Base-by-base conservation (phyloP, 2,888 invertebrate genomes). In the Capitulum mitella region DNA sequence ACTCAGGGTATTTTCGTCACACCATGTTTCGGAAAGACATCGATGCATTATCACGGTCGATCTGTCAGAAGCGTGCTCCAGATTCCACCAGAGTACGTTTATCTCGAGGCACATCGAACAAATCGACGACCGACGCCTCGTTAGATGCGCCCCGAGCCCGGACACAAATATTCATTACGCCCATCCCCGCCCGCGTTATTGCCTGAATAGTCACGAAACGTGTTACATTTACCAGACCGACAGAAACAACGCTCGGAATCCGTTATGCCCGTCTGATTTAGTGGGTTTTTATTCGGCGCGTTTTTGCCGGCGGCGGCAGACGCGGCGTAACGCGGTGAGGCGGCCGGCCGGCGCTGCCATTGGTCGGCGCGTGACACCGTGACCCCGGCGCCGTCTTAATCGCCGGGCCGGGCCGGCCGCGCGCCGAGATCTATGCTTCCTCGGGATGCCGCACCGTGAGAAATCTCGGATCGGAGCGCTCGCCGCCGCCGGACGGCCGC, bases 341-440 rank as follows among this genome's bases (percentile, higher is more conserved):
- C 22, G 70, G 34, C 37, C 1, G 26, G 37, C 37, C 22, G 19
- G 70, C 6, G 34, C 70, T 37, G 70, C 70, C 37, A 70, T 70
- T 70, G 70, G 70, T 26, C 29, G 70, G 22, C 70, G 37, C 37
- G 70, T 70, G 70, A 70, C 70, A 34, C 16, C 32, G n/a, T 70
- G 70, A 70, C 70, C 70, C 16, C 70, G 37, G 22, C 22, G 70
- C 37, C 70, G 70, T 70, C 70, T 70, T 70, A 70, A 70, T 70
- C 70, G 32, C 37, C 37, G 70, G 70, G 6, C 22, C 22, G 32
- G 3, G 0, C 10, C 70, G 37, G 37, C 70, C 37, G 70, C 32
- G 70, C 34, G 34, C 19, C 64, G 32, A 22, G 22, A 22, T 8
- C 29, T 58, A 16, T n/a, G 43, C 43, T 43, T 43, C 43, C 43